Base-by-base conservation (phyloP, 2,113 vertebrate species). In the Ellobius talpinus region DNA sequence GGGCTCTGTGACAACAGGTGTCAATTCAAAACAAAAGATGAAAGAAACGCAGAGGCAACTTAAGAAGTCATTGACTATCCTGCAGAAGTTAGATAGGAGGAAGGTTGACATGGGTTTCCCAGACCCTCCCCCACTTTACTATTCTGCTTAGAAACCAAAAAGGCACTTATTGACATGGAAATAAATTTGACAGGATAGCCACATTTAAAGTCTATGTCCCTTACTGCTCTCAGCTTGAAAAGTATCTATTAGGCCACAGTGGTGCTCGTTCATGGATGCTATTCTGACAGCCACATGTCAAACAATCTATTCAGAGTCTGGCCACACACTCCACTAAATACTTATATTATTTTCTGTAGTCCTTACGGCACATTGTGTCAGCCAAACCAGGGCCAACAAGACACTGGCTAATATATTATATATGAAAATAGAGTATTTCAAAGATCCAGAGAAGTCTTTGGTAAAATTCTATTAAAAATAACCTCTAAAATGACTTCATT, bases 391-490 rank as follows among this genome's bases (percentile, higher is more conserved):
- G 26, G 29, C 50, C 82, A 84, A 24, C 66, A 95, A 95, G 16
- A 24, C 29, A 89, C 5, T 14, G 61, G 7, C 66, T 85, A 89
- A 63, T 61, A 45, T 10, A 45, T 58, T 65, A 55, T 90, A 72
- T 33, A 23, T 89, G n/a, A 88, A 93, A 91, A 89, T 11, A 45
- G 17, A 14, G 85, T 5, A 47, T 86, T 91, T 85, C 11, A 85
- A 78, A 63, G 77, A 76, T 31, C 42, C 86, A 86, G 9, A 50
- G 77, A 86, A 31, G 39, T 58, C 58, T 58, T 58, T 58, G 19
- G 58, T 88, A 65, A 74, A 96, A 93, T 45, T 14, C 23, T 94
- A 42, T 45, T 11, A 36, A 93, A 93, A 94, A 74, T 86, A 26
- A 81, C 55, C 63, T n/a, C 31, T 16, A 78, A 47, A 58, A 76